Evolutionary conservation across 2,113 vertebrate genomes (phyloP), one percentile per base, ranked within the genome.

Genomic region (Macquaria ambigua): DNA sequence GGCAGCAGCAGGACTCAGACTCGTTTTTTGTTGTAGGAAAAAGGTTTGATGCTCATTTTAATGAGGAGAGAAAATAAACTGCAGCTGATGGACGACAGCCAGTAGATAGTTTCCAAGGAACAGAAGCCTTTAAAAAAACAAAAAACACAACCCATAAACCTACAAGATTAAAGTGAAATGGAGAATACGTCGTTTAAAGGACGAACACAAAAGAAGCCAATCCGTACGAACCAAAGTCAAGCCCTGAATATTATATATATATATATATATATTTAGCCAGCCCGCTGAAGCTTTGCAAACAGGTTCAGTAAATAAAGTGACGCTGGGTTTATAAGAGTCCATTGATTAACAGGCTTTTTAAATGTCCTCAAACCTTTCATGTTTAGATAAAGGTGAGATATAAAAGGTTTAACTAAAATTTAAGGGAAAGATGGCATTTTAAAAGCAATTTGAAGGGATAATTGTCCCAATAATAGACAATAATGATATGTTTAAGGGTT

Each of bases 41-140:
- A 55, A 53, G 37, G 14, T 64, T 50, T 2, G 53, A 61, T 74
- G 82, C 76, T 84, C 75, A 66, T 84, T 84, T 84, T 67, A 61
- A 74, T 66, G 62, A 63, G 43, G 31, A 61, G 31, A 43, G 70
- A 70, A 61, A n/a, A 52, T 62, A 61, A 69, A 66, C 31, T 46
- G 62, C 69, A 68, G 83, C 70, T 74, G 77, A 75, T 74, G 83
- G 71, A 46, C 21, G 20, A 11, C 53, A 14, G 70, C 53, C 69
- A 74, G 56, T 43, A 6, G n/a, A 39, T n/a, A 41, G 9, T n/a
- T 56, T n/a, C 50, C n/a, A 46, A 46, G 5, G 10, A 46, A 74
- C 34, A 78, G 63, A 55, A 55, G 21, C 50, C 46, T 14, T 50
- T 48, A 46, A 16, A 12, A 23, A 21, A 0, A 1, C 16, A 34